These are phyloP conservation scores for Colossoma macropomum DNA, from an alignment of 2,113 vertebrate genomes.

Conservation along the genomic window DNA sequence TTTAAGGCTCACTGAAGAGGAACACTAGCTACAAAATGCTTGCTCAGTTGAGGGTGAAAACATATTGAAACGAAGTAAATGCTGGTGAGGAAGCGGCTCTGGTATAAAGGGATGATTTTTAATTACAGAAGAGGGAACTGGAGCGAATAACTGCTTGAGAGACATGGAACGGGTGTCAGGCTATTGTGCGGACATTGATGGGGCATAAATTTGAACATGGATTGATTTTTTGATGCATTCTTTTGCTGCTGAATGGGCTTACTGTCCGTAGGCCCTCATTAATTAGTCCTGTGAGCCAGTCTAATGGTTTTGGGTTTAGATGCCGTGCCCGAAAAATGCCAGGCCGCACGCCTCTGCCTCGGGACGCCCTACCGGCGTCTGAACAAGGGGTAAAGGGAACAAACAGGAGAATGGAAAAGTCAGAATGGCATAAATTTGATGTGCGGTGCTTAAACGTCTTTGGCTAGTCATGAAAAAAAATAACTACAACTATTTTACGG, in stretches of 20 bases:
- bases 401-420: background rate
- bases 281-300: constrained; percentile 28
- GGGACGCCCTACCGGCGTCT: background rate
- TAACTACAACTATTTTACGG: background rate
- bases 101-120: constrained; percentile 15
- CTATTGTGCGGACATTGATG: constrained; percentile 15
- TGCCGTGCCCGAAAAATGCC: constrained; percentile 23
- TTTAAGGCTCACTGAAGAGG: background rate
- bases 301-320: constrained; percentile 15
- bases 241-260: constrained; percentile 26
- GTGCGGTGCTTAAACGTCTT: background rate
- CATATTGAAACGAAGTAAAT: background rate
- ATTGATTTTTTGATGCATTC: constrained; percentile 19
- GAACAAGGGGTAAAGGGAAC: background rate
- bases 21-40: background rate
- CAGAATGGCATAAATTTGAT: background rate
- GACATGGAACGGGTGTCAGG: constrained; percentile 37
- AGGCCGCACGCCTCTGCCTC: constrained; percentile 44
- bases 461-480: background rate
- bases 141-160: constrained; percentile 18
- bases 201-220: constrained; percentile 21
- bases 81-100: constrained; percentile 19
- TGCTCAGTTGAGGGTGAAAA: constrained; percentile 18
- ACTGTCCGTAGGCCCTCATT: background rate
- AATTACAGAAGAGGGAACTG: constrained; percentile 24